Evolutionary conservation across 2,797 vertebrate genomes (phyloP).

Genomic region (Natrix natrix): DNA sequence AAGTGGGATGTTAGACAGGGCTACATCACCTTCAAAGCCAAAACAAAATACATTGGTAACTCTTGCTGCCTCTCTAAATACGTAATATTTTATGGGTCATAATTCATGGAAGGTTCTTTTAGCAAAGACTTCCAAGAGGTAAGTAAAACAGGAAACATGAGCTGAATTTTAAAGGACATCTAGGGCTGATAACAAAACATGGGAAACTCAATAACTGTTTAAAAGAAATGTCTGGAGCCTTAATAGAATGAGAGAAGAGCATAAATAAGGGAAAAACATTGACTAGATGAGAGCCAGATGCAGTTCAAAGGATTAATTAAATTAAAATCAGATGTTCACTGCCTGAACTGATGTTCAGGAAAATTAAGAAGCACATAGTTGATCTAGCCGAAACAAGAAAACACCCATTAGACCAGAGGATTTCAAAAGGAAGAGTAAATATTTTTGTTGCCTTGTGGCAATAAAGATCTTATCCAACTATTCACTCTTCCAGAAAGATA

Average conservation of each 20-base stretch:
- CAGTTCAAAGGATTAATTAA: constrained; percentile 30
- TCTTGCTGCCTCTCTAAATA: neutral
- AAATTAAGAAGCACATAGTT: neutral
- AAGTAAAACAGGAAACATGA: neutral
- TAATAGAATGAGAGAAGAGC: constrained; percentile 25
- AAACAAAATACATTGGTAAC: neutral
- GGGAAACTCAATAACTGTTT: neutral
- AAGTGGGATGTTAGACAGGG: neutral
- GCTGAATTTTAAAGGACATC: constrained; percentile 12
- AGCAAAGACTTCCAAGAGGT: neutral
- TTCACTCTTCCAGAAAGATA: neutral
- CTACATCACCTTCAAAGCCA: neutral
- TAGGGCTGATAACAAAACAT: neutral
- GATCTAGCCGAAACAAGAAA: neutral
- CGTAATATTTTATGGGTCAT: neutral
- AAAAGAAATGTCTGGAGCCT: neutral
- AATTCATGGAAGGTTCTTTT: neutral
- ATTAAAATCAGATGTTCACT: constrained; percentile 16
- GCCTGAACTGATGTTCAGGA: neutral
- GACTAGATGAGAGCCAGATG: constrained; percentile 16
- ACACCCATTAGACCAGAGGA: neutral
- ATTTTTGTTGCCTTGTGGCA: neutral
- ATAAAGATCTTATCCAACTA: neutral
- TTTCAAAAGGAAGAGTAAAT: neutral
- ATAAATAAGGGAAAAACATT: constrained; percentile 21